Conservation (phyloP, 2,797 vertebrate species). For the Melanotaenia parkinsoni region DNA sequence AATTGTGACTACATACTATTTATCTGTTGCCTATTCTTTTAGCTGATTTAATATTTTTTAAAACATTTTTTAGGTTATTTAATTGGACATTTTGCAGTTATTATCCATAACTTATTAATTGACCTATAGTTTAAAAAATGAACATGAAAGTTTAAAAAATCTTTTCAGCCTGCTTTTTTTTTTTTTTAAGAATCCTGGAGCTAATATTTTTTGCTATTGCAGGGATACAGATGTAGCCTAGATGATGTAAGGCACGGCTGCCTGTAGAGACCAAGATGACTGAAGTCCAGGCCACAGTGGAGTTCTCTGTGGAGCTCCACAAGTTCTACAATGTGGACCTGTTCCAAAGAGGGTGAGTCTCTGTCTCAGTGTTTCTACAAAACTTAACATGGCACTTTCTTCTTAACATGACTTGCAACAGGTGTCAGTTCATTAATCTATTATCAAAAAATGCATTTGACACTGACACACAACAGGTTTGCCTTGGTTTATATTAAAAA, state of each 20-base stretch:
- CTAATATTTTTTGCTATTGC: constrained; percentile 3
- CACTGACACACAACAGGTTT: not conserved
- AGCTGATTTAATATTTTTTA: not conserved
- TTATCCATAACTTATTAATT: not conserved
- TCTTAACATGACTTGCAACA: not conserved
- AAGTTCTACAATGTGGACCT: constrained; percentile 99
- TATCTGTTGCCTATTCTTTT: not conserved
- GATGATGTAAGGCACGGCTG: constrained; percentile 85
- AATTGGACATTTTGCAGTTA: not conserved
- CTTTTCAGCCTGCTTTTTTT: not conserved
- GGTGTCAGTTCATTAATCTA: not conserved
- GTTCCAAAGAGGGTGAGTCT: constrained; percentile 96
- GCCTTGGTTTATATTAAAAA: not conserved
- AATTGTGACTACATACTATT: not conserved
- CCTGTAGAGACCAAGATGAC: constrained; percentile 91
- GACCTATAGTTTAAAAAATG: not conserved
- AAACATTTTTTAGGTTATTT: not conserved
- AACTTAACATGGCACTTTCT: not conserved
- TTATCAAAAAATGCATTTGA: not conserved
- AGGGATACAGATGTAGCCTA: constrained; percentile 66
- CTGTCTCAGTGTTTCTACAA: not conserved
- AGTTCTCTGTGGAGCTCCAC: constrained; percentile 99
- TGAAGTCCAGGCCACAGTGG: constrained; percentile 97
- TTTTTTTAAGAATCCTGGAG: not conserved
- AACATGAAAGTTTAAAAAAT: not conserved